Base-by-base conservation (phyloP, 30 jellyfish, hydroid and myxozoan genomes). In the Chironex yamaguchii region DNA sequence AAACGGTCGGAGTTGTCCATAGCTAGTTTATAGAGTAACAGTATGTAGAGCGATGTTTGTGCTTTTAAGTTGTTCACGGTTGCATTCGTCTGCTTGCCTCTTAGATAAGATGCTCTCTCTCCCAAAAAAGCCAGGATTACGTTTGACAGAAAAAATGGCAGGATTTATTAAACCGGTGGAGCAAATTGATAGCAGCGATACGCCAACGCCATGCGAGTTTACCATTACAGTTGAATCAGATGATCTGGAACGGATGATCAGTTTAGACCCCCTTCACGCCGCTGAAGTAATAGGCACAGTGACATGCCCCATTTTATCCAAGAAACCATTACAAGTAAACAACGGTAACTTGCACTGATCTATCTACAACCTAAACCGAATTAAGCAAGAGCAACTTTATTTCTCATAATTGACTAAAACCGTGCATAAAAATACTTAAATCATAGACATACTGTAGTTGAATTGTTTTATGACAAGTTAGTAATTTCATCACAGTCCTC, bases 121-220 rank as follows among this genome's bases (percentile, higher is more conserved):
- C n/a, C n/a, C n/a, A n/a, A n/a, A n/a, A n/a, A n/a, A n/a, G n/a
- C 93, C 96, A 4, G 96, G 96, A 1, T 63, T 87, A 3, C 90
- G 91, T 36, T 87, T 87, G 52, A 74, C 91, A 0, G 96, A 87
- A 80, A 50, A 90, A 74, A 87, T 87, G 96, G 36, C 21, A 26
- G 96, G 96, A 13, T 80, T 75, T 35, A 63, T 87, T 65, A 67
- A 79, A 12, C n/a, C n/a, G n/a, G 29, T 87, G 58, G 71, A 35
- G 29, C 72, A 76, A 52, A n/a, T n/a, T n/a, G n/a, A n/a, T n/a
- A 1, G 76, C 2, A 32, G 6, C 27, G 84, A 77, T 30, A 83
- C 52, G 3, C 29, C 63, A 22, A 36, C 96, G 1, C 22, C 50
- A 3, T 54, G 89, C 30, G 96, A 75, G 25, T 73, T 87, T 26